Evolutionary conservation across 1,140 invertebrate genomes (phyloP).

Genomic region (Caenorhabditis remanei): DNA sequence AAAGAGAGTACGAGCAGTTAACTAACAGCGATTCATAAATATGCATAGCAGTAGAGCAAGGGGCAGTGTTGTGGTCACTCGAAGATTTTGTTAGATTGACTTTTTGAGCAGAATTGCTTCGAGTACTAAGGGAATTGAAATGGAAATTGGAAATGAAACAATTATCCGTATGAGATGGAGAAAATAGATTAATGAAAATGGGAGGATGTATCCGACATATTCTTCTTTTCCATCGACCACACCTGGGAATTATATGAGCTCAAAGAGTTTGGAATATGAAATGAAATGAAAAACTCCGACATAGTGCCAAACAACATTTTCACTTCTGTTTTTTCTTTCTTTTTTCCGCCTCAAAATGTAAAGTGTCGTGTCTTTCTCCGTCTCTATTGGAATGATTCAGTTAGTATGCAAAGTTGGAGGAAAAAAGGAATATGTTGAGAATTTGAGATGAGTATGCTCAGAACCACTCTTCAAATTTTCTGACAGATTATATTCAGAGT

Average conservation of each 20-base stretch:
- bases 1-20: conserved; percentile 41
- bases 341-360: conserved; percentile 11
- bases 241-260: background rate
- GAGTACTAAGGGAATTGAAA: conserved; percentile 10
- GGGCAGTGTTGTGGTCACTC: conserved; percentile 53
- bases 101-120: conserved; percentile 10
- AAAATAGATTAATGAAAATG: background rate
- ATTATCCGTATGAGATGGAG: background rate
- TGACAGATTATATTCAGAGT: conserved; percentile 32
- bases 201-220: background rate
- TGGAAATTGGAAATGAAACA: conserved; percentile 37
- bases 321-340: background rate
- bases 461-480: background rate
- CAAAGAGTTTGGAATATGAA: background rate
- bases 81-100: conserved; percentile 54
- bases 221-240: background rate
- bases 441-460: background rate
- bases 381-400: conserved; percentile 29
- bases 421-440: conserved; percentile 19
- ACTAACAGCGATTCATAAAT: conserved; percentile 55
- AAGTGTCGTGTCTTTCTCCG: background rate
- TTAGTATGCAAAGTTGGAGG: conserved; percentile 20
- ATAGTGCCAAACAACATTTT: background rate
- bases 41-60: conserved; percentile 32
- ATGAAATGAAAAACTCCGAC: background rate